A percentile compares a stretch with the other conserved stretches of the same genome.
These are phyloP conservation scores for Yponomeuta sedellus DNA, from an alignment of 2,888 invertebrate species.

Conservation along the genomic window DNA sequence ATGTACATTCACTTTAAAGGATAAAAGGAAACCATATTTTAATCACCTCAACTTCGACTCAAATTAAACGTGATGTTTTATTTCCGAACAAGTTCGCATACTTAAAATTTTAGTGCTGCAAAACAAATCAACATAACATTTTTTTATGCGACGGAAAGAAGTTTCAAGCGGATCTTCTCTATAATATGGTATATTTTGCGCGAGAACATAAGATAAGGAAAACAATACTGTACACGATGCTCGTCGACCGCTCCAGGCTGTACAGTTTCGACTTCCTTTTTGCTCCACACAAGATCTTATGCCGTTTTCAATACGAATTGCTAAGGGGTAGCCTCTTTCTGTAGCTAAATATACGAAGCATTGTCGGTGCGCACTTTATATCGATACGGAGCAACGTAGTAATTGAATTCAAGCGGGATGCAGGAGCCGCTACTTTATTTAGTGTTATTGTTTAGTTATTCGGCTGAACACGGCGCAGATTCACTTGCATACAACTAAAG, in stretches of 20 bases:
- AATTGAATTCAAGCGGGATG: conserved; percentile 4
- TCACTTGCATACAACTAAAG: not conserved
- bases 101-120: too few relatives aligned
- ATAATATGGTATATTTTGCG: not conserved
- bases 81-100: too few relatives aligned
- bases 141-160: too few relatives aligned
- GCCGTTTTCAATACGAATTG: too few relatives aligned
- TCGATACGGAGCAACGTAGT: not conserved
- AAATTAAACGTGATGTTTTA: too few relatives aligned
- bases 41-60: too few relatives aligned
- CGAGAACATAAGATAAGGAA: not conserved
- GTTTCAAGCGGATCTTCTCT: too few relatives aligned
- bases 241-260: not conserved
- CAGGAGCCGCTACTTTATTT: not conserved
- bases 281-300: not conserved
- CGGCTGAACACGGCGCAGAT: not conserved
- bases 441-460: conserved; percentile 14
- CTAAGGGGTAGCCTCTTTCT: too few relatives aligned
- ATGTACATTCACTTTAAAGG: too few relatives aligned
- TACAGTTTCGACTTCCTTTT: not conserved
- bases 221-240: not conserved
- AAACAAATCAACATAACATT: too few relatives aligned
- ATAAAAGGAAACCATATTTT: too few relatives aligned
- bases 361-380: not conserved
- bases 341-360: not conserved